These are phyloP conservation scores for Lycocerus yunnanus DNA, from an alignment of 2,888 invertebrate species.

Conservation along the genomic window DNA sequence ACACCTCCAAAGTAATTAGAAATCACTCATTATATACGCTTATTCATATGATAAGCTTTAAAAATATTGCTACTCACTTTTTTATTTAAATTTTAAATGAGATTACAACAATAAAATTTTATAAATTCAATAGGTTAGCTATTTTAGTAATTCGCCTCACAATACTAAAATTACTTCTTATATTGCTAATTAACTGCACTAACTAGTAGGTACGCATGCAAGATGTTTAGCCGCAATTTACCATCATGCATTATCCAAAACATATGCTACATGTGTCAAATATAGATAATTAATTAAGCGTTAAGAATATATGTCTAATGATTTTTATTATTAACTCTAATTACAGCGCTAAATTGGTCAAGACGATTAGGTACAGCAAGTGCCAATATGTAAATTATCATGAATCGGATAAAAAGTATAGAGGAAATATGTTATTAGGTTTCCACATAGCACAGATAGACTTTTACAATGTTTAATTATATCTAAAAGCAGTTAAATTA, in stretches of 20 bases:
- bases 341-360: neutral
- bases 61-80: neutral
- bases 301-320: neutral
- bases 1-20: conserved; percentile 12
- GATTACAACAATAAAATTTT: neutral
- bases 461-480: neutral
- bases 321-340: neutral
- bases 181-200: conserved; percentile 7
- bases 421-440: neutral
- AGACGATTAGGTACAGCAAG: neutral
- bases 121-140: neutral
- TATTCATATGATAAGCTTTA: neutral
- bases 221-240: conserved; percentile 13
- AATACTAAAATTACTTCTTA: neutral
- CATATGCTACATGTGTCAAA: conserved; percentile 17
- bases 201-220: conserved; percentile 11
- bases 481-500: neutral
- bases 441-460: neutral
- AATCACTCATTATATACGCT: conserved; percentile 15
- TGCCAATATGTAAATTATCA: neutral
- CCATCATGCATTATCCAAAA: conserved; percentile 5
- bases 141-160: neutral
- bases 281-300: neutral
- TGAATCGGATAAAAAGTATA: neutral
- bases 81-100: neutral